Conservation (phyloP, 2,113 vertebrate genomes). For the Dipodomys ordii region DNA sequence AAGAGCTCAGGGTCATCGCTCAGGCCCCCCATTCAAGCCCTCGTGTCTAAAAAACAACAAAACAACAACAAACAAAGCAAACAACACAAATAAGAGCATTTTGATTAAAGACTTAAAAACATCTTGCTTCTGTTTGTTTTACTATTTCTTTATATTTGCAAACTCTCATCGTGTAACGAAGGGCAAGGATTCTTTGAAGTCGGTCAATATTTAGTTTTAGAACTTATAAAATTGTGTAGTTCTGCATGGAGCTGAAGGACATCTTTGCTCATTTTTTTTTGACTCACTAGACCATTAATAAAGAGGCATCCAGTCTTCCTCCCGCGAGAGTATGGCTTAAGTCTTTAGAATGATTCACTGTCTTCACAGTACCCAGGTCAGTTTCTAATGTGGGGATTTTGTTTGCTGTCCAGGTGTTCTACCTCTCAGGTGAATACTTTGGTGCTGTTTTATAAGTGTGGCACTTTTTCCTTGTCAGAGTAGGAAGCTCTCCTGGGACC, state of each 20-base stretch:
- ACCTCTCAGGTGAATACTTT: background rate
- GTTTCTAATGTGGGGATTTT: conserved; percentile 16
- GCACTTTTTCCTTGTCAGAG: conserved; percentile 48
- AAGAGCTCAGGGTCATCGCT: too few relatives aligned
- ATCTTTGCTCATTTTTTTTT: background rate
- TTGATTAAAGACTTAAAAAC: background rate
- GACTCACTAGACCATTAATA: background rate
- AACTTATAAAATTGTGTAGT: background rate
- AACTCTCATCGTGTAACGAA: background rate
- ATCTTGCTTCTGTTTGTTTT: background rate
- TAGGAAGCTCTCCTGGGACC: conserved; percentile 42
- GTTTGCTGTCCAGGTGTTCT: conserved; percentile 1
- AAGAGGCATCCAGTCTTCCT: background rate
- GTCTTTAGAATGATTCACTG: background rate
- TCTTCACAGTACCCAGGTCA: background rate
- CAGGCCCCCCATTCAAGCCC: too few relatives aligned
- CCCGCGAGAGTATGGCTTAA: background rate
- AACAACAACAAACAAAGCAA: too few relatives aligned
- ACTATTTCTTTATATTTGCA: background rate
- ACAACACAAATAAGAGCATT: too few relatives aligned
- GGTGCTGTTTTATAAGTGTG: conserved; percentile 6
- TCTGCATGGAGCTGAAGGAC: background rate
- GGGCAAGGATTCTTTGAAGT: background rate
- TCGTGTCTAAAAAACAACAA: too few relatives aligned
- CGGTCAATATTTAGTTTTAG: background rate